Conservation (phyloP, 2,113 vertebrate genomes). For the Sigmodon hispidus region DNA sequence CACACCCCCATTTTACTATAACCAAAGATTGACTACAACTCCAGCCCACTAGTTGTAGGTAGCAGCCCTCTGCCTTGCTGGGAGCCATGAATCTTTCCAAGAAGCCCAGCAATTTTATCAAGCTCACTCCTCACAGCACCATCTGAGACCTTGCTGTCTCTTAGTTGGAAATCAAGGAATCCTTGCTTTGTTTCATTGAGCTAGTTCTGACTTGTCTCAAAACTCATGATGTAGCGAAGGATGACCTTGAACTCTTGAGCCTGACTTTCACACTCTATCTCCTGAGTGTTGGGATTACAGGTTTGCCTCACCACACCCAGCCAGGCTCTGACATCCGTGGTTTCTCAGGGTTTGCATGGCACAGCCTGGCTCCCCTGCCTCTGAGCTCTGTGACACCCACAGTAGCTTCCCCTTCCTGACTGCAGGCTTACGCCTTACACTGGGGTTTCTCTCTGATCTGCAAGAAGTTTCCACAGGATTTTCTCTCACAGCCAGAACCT, state of each 20-base stretch:
- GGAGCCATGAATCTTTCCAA: background rate
- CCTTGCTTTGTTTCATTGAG: background rate
- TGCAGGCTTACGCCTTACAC: accelerated
- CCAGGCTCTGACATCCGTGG: background rate
- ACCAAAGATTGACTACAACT: background rate
- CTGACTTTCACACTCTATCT: background rate
- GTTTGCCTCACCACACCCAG: background rate
- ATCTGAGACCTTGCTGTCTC: background rate
- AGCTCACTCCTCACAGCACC: background rate
- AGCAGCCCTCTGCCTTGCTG: background rate
- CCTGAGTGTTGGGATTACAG: background rate
- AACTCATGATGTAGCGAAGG: background rate
- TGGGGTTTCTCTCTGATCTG: background rate
- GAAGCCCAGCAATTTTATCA: background rate
- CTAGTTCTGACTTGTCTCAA: background rate
- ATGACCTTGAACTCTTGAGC: background rate
- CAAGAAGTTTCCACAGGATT: background rate
- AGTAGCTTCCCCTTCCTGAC: background rate
- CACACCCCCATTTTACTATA: background rate
- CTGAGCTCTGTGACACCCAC: background rate
- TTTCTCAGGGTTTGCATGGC: background rate
- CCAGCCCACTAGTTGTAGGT: background rate
- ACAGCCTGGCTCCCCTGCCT: background rate
- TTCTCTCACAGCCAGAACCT: background rate
- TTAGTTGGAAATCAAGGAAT: background rate